Evolutionary conservation across 2,797 vertebrate genomes (phyloP).

Genomic region (Hipposideros larvatus): DNA sequence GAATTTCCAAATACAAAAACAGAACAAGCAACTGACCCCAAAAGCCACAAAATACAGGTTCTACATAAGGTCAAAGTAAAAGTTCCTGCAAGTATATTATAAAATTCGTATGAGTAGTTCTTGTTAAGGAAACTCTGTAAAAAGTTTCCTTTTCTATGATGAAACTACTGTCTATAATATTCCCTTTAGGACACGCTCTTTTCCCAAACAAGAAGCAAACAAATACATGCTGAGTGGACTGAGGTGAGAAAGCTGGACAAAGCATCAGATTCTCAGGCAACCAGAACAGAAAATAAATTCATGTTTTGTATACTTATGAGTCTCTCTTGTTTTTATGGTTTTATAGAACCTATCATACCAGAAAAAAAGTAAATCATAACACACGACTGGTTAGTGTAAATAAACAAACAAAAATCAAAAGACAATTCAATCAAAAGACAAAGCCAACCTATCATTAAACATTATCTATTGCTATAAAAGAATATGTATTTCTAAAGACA

Average conservation of each 20-base stretch:
- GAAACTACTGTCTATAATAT: neutral
- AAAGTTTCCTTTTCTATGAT: neutral
- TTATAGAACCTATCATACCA: neutral
- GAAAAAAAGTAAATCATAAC: neutral
- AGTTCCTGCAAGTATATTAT: neutral
- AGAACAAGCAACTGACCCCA: neutral
- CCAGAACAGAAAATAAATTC: neutral
- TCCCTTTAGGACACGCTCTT: neutral
- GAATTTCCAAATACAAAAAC: neutral
- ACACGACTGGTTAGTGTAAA: neutral
- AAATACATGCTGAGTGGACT: neutral
- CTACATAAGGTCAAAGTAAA: neutral
- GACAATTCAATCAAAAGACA: neutral
- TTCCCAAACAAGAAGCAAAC: neutral
- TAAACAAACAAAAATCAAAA: neutral
- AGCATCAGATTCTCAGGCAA: neutral
- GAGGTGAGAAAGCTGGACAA: neutral
- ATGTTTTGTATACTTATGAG: neutral
- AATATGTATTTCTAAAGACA: neutral
- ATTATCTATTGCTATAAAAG: neutral
- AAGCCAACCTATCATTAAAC: neutral
- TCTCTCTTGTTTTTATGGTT: neutral
- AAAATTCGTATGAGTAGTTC: neutral
- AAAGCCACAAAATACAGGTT: neutral
- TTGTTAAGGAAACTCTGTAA: neutral